A percentile compares a stretch with the other conserved stretches of the same genome.
These are phyloP conservation scores for Melanaphis sacchari DNA, from an alignment of 1,140 invertebrate genomes.

Conservation along the genomic window DNA sequence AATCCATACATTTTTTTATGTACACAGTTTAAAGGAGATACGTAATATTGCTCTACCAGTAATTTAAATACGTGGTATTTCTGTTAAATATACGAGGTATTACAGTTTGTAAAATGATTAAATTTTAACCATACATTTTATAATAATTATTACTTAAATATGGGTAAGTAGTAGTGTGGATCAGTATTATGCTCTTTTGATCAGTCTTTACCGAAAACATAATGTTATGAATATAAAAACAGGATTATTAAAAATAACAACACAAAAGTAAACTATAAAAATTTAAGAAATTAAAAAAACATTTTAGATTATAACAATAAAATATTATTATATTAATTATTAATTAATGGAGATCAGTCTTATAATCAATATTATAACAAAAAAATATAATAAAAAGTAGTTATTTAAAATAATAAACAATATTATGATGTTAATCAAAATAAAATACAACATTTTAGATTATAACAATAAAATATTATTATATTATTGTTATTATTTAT, in stretches of 20 bases:
- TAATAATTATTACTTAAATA: background rate
- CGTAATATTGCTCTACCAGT: background rate
- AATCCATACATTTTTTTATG: too few species aligned
- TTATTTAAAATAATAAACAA: background rate
- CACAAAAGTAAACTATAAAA: background rate
- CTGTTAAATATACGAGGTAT: background rate
- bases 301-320: constrained; percentile 7
- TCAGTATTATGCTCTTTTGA: background rate
- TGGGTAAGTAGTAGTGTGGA: background rate
- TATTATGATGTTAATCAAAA: background rate
- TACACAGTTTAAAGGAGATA: constrained; percentile 7
- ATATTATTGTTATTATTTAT: too few species aligned
- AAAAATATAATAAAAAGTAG: background rate
- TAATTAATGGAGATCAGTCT: background rate
- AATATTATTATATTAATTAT: background rate
- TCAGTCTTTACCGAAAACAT: background rate
- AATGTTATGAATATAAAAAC: background rate
- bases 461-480: background rate
- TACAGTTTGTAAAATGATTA: background rate
- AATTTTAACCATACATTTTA: background rate
- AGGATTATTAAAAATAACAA: background rate
- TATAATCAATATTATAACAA: background rate
- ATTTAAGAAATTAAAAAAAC: background rate
- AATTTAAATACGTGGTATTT: background rate
- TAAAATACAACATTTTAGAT: background rate